A percentile compares a stretch with the other conserved stretches of the same genome.
phyloP scores from a whole-genome alignment of 2,888 invertebrate species.

The Drosophila merina region DNA sequence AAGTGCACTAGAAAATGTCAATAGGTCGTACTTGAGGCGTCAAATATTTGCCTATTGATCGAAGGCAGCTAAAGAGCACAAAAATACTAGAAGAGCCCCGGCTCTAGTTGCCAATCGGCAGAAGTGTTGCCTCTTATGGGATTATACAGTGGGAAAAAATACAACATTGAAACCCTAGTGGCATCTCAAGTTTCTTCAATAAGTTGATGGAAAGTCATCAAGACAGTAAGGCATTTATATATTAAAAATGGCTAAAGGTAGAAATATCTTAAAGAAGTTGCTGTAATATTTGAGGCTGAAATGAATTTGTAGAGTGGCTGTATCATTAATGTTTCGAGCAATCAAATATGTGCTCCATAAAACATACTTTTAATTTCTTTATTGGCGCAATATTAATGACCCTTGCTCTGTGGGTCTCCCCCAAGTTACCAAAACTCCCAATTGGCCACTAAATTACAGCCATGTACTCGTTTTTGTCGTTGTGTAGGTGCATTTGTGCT shows the following conservation, averaged over 20 bases:
- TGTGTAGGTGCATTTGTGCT: conserved; percentile 35
- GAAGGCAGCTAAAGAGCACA: conserved; percentile 35
- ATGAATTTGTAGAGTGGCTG: too few relatives aligned
- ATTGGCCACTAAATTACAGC: conserved; percentile 1
- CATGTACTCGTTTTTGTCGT: conserved; percentile 1
- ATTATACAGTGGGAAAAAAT: not conserved
- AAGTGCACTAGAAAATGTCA: conserved; percentile 72
- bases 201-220: not conserved
- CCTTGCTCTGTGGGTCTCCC: not conserved
- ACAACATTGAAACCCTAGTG: not conserved
- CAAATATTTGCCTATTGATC: conserved; percentile 70
- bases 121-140: conserved; percentile 1
- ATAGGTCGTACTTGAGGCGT: conserved; percentile 57
- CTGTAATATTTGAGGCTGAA: too few relatives aligned
- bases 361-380: not conserved
- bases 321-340: too few relatives aligned
- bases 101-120: not conserved
- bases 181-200: not conserved
- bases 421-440: not conserved
- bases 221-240: not conserved
- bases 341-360: not conserved
- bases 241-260: too few relatives aligned
- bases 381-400: conserved; percentile 2
- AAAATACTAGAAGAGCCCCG: conserved; percentile 9
- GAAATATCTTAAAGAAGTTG: too few relatives aligned